Evolutionary conservation across 2,113 vertebrate species (phyloP).

Genomic region (Sigmodon hispidus): DNA sequence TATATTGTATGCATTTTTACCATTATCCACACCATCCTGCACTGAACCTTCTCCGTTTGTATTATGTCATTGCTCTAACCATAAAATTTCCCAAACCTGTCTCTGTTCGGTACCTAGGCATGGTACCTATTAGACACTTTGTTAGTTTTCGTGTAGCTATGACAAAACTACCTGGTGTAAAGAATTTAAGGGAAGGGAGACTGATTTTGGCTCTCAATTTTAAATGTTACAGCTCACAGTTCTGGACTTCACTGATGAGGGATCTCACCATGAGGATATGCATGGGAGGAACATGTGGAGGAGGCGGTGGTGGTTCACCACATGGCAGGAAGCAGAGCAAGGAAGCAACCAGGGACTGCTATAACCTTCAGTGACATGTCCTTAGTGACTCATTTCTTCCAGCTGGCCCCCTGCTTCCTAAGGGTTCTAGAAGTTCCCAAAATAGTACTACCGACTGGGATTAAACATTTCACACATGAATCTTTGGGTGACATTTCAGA

Average conservation of each 20-base stretch:
- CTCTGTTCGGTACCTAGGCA: not conserved
- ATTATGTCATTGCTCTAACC: not conserved
- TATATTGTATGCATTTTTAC: not conserved
- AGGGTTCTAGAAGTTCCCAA: not conserved
- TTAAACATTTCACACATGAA: not conserved
- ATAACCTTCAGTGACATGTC: not conserved
- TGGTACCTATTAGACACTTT: not conserved
- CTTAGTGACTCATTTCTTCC: not conserved
- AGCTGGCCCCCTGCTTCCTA: not conserved
- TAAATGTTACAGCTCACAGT: not conserved
- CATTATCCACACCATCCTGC: accelerated
- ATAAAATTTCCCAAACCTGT: not conserved
- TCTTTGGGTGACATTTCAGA: not conserved
- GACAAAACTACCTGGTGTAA: not conserved
- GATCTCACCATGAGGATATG: not conserved
- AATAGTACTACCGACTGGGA: not conserved
- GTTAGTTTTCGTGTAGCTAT: not conserved
- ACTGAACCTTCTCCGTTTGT: not conserved
- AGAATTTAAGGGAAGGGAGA: not conserved
- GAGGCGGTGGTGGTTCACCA: not conserved
- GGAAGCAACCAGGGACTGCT: not conserved
- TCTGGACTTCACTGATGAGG: not conserved
- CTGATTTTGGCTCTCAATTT: not conserved
- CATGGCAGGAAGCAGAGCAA: not conserved
- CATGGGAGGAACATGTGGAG: not conserved